A percentile compares a stretch with the other conserved stretches of the same genome.
phyloP scores from a whole-genome alignment of 2,113 vertebrate genomes.

The Zosterops borbonicus region DNA sequence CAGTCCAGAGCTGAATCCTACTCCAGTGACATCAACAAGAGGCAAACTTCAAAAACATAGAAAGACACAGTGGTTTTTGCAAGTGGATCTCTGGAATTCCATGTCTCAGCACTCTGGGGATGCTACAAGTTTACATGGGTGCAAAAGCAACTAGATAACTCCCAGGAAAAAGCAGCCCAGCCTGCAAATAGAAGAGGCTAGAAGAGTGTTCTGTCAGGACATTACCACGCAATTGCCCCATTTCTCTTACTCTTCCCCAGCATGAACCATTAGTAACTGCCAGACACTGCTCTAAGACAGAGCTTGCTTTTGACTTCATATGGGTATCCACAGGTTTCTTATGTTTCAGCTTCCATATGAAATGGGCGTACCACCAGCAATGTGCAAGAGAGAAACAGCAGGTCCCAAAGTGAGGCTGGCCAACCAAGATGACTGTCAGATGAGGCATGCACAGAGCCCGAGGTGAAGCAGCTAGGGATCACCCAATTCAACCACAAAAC shows the following conservation, averaged over 20 bases:
- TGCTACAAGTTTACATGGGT: background rate
- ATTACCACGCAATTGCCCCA: accelerated
- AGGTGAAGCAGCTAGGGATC: background rate
- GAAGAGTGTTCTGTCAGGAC: background rate
- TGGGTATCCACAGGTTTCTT: background rate
- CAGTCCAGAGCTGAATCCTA: background rate
- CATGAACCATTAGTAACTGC: accelerated
- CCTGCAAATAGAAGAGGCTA: background rate
- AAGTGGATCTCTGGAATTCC: background rate
- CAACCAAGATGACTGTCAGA: background rate
- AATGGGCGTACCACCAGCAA: background rate
- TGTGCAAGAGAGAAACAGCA: accelerated
- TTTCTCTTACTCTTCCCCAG: background rate
- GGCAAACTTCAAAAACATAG: background rate
- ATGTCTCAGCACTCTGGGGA: background rate
- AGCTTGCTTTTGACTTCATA: background rate
- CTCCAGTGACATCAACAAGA: background rate
- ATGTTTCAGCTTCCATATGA: background rate
- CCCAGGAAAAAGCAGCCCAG: background rate
- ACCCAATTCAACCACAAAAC: background rate
- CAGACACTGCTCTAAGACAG: background rate
- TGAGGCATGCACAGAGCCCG: background rate
- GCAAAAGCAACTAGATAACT: background rate
- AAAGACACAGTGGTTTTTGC: background rate
- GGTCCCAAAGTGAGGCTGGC: background rate